Conservation (phyloP, 2,797 vertebrate genomes). For the Momotus momota region DNA sequence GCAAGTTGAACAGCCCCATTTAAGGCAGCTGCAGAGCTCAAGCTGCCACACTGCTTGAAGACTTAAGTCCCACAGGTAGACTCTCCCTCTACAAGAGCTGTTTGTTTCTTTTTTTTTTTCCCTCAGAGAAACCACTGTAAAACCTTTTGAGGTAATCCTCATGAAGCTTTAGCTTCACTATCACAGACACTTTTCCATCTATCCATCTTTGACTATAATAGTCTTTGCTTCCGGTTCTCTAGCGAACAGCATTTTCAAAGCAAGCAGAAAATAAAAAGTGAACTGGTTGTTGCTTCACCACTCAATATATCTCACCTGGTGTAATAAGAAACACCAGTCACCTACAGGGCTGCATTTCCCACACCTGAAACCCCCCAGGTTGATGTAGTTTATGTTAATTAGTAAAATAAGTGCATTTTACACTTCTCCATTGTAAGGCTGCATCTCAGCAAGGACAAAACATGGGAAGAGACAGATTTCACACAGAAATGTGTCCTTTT, state of each 20-base stretch:
- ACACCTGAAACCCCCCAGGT: neutral
- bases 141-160: neutral
- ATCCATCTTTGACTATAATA: neutral
- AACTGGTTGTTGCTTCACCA: rapidly evolving
- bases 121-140: neutral
- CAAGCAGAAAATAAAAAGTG: rapidly evolving
- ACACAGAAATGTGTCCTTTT: neutral
- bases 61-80: neutral
- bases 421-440: neutral
- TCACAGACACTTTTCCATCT: neutral
- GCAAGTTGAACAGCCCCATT: neutral
- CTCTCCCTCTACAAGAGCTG: neutral
- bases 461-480: neutral
- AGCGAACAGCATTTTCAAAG: neutral
- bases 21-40: neutral
- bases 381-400: neutral
- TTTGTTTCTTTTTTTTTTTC: neutral
- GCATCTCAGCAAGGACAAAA: neutral
- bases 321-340: neutral
- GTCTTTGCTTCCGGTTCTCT: neutral
- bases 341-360: neutral
- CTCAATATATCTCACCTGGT: neutral
- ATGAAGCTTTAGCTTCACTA: neutral
- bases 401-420: neutral
- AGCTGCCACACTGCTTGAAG: neutral